These are phyloP conservation scores for Heliconius eleuchia DNA, from an alignment of 1,140 invertebrate species.

Conservation along the genomic window DNA sequence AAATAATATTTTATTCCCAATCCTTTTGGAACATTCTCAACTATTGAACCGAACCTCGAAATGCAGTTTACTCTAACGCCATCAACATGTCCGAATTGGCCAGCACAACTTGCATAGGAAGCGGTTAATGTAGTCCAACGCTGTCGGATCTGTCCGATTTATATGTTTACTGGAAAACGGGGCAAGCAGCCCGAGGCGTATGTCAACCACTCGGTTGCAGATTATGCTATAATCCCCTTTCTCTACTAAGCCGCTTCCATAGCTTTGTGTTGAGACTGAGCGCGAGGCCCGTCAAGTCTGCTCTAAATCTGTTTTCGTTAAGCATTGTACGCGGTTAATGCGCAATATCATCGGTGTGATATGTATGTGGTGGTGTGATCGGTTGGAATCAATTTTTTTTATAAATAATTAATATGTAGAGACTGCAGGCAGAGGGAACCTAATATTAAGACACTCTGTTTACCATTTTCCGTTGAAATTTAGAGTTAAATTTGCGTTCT, in stretches of 20 bases:
- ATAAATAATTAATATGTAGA: no score
- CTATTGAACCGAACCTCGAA: background rate
- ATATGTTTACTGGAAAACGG: slow-evolving; percentile 55
- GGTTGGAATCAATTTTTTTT: background rate
- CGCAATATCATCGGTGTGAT: slow-evolving; percentile 10
- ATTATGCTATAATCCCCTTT: slow-evolving; percentile 74
- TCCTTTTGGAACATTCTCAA: background rate
- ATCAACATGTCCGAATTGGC: slow-evolving; percentile 4
- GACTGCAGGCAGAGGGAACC: no score
- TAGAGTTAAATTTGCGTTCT: no score
- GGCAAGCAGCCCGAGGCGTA: slow-evolving; percentile 59
- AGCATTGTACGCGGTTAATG: slow-evolving; percentile 30
- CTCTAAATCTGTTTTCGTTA: slow-evolving; percentile 61
- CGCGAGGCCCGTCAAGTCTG: slow-evolving; percentile 70
- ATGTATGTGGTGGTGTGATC: background rate
- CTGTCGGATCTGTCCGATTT: slow-evolving; percentile 42
- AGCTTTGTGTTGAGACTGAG: slow-evolving; percentile 70
- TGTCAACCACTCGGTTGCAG: slow-evolving; percentile 73
- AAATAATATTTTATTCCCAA: background rate
- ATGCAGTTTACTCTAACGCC: background rate
- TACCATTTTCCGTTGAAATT: no score
- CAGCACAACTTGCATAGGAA: slow-evolving; percentile 22
- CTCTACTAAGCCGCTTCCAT: slow-evolving; percentile 73
- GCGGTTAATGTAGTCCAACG: slow-evolving; percentile 38
- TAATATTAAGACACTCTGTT: no score